Percentiles rank a stretch among this genome's conserved stretches.
phyloP scores from a whole-genome alignment of 2,797 vertebrate genomes.

The Valencia hispanica region DNA sequence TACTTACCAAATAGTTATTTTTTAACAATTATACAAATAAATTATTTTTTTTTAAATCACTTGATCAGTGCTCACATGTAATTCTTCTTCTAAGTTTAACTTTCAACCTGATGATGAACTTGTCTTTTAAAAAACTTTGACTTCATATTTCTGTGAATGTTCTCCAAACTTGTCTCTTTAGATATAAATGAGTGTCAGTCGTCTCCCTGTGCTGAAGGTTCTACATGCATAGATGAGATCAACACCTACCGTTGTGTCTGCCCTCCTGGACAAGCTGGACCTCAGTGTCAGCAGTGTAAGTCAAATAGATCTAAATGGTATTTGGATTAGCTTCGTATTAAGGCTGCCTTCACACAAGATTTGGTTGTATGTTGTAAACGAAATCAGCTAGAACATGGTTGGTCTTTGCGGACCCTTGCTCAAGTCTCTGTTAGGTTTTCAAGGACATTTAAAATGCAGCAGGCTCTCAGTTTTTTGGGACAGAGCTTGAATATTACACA shows the following conservation, averaged over 20 bases:
- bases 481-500: too few species aligned
- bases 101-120: neutral
- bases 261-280: constrained; percentile 87
- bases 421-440: too few species aligned
- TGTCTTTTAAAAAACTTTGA: neutral
- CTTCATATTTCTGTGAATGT: neutral
- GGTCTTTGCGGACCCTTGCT: too few species aligned
- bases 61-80: neutral
- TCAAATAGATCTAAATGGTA: neutral
- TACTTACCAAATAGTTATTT: too few species aligned
- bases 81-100: neutral
- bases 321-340: neutral
- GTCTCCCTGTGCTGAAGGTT: constrained; percentile 90
- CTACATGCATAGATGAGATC: constrained; percentile 93
- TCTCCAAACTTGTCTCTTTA: constrained; percentile 50
- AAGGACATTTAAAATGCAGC: too few species aligned
- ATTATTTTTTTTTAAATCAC: too few species aligned
- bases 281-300: constrained; percentile 91
- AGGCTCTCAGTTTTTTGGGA: too few species aligned
- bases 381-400: too few species aligned
- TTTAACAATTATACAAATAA: too few species aligned
- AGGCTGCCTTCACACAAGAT: too few species aligned
- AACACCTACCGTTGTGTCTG: constrained; percentile 90
- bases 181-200: constrained; percentile 97
- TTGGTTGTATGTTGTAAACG: too few species aligned